Conservation (phyloP, 2,888 invertebrate species). For the Mylabris sibirica region DNA sequence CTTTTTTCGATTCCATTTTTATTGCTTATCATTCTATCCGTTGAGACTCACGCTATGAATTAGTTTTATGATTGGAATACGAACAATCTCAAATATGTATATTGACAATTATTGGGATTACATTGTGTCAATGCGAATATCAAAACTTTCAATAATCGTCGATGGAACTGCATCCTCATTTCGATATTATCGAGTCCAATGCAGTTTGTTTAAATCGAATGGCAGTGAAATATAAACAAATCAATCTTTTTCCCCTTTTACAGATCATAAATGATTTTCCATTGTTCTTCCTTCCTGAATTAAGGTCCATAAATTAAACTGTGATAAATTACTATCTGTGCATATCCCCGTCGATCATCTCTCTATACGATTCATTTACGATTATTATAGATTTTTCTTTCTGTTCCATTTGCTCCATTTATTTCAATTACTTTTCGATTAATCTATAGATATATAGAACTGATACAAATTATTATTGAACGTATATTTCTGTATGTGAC, state of each 20-base stretch:
- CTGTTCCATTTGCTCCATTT: neutral
- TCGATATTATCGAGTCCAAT: neutral
- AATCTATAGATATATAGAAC: neutral
- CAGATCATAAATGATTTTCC: neutral
- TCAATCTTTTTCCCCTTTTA: neutral
- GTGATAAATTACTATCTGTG: conserved; percentile 1
- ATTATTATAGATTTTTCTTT: neutral
- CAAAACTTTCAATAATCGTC: neutral
- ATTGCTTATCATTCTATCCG: conserved; percentile 14
- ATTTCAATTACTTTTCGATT: conserved; percentile 5
- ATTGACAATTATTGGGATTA: neutral
- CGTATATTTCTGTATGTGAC: neutral
- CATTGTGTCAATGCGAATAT: neutral
- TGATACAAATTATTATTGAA: neutral
- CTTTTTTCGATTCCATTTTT: conserved; percentile 27
- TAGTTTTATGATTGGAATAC: conserved; percentile 16
- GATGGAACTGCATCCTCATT: neutral
- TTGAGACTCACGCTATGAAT: conserved; percentile 5
- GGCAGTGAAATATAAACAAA: neutral
- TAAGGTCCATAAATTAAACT: neutral
- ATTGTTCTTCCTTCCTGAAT: neutral
- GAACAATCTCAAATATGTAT: conserved; percentile 10
- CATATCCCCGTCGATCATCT: conserved; percentile 2
- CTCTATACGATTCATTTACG: neutral
- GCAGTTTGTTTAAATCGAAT: neutral